Conservation (phyloP, 2,888 invertebrate species). For the Brachyptera putata region DNA sequence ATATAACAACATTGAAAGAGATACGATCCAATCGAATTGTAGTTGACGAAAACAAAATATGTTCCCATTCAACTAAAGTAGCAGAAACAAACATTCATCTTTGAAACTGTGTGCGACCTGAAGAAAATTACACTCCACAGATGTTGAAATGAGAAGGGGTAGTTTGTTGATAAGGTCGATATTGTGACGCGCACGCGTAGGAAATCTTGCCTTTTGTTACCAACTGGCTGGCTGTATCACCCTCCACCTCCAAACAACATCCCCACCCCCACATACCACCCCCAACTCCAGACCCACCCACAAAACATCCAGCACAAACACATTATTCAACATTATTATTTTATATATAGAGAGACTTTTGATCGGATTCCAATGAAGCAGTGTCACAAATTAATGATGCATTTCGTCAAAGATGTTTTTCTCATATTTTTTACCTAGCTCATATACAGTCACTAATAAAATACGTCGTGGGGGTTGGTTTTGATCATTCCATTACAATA, state of each 20-base stretch:
- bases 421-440: background rate
- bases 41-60: too few species aligned
- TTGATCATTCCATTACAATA: too few species aligned
- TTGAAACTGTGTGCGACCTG: too few species aligned
- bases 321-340: slow-evolving; percentile 27
- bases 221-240: slow-evolving; percentile 14
- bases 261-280: background rate
- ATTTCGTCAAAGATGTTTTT: slow-evolving; percentile 23
- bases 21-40: too few species aligned
- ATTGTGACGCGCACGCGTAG: slow-evolving; percentile 21
- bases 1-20: too few species aligned
- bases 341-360: slow-evolving; percentile 19
- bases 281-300: background rate
- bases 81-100: too few species aligned
- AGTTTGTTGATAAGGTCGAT: slow-evolving; percentile 24
- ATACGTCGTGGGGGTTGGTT: too few species aligned
- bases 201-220: slow-evolving; percentile 25
- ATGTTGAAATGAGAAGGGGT: background rate
- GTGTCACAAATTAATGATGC: slow-evolving; percentile 25
- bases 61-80: too few species aligned
- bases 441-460: too few species aligned
- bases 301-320: too few species aligned
- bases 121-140: too few species aligned
- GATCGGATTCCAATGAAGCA: slow-evolving; percentile 29
- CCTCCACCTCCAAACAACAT: background rate